These are phyloP conservation scores for Drosophila cyrtoloma DNA, from an alignment of 2,888 invertebrate genomes.

Conservation along the genomic window DNA sequence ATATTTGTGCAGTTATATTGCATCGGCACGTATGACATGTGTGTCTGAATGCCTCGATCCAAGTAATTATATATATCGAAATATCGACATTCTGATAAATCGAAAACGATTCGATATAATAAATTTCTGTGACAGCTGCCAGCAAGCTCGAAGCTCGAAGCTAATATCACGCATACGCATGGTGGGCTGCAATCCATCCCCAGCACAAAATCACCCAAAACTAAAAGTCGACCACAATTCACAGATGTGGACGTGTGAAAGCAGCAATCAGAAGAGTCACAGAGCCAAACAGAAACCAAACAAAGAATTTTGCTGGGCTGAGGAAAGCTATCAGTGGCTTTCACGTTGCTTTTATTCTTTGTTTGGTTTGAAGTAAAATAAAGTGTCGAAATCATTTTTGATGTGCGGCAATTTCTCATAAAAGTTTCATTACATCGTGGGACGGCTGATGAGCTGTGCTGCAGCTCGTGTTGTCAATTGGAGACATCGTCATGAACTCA, in stretches of 20 bases:
- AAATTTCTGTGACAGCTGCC: conserved; percentile 63
- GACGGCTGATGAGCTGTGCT: conserved; percentile 2
- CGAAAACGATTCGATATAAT: conserved; percentile 59
- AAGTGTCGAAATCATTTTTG: conserved; percentile 49
- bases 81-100: neutral
- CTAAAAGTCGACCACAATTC: conserved; percentile 5
- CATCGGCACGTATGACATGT: neutral
- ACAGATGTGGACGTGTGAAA: conserved; percentile 41
- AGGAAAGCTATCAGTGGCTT: conserved; percentile 38
- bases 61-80: neutral
- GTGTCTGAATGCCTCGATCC: neutral
- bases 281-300: conserved; percentile 46
- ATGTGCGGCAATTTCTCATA: conserved; percentile 63
- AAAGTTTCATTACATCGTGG: conserved; percentile 62
- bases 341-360: conserved; percentile 18
- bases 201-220: conserved; percentile 3
- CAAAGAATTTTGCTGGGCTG: conserved; percentile 40
- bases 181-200: neutral
- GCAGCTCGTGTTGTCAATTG: conserved; percentile 4
- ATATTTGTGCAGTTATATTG: neutral
- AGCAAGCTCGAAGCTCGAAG: conserved; percentile 36
- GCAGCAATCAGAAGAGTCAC: conserved; percentile 54
- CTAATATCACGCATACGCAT: conserved; percentile 43
- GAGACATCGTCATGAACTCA: neutral
- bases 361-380: conserved; percentile 3